These are phyloP conservation scores for Clangula hyemalis DNA, from an alignment of 2,797 vertebrate genomes.

Conservation along the genomic window DNA sequence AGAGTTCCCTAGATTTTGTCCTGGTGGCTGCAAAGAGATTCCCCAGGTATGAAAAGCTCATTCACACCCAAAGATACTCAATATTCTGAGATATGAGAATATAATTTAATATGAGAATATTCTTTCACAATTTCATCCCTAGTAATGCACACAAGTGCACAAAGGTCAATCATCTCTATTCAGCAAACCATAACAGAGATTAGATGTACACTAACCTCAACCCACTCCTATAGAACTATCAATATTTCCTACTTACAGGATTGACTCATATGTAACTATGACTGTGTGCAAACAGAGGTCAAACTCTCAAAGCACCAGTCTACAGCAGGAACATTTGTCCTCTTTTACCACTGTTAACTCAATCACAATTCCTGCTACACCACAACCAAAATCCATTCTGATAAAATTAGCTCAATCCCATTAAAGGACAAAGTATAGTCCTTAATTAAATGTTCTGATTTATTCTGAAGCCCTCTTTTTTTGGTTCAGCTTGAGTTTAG, in stretches of 20 bases:
- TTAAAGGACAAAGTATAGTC: constrained; percentile 48
- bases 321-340: background rate
- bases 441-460: constrained; percentile 69
- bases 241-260: background rate
- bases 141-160: background rate
- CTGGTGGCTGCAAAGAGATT: background rate
- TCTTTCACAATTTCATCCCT: background rate
- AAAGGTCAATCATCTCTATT: background rate
- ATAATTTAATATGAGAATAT: background rate
- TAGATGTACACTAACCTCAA: background rate
- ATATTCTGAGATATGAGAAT: too few species aligned
- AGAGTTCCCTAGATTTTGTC: background rate
- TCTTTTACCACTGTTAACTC: constrained; percentile 1
- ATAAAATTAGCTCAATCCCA: constrained; percentile 68
- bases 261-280: background rate
- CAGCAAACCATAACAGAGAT: background rate
- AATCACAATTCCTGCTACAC: background rate
- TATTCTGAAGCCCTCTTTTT: background rate
- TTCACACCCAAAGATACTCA: background rate
- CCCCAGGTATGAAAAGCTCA: background rate
- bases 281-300: background rate
- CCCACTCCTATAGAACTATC: background rate
- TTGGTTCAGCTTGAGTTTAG: constrained; percentile 52
- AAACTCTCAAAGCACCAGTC: background rate
- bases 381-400: constrained; percentile 27